Evolutionary conservation across 1,140 invertebrate genomes (phyloP), one percentile per base, ranked within the genome.

Genomic region (Drosophila nannoptera): DNA sequence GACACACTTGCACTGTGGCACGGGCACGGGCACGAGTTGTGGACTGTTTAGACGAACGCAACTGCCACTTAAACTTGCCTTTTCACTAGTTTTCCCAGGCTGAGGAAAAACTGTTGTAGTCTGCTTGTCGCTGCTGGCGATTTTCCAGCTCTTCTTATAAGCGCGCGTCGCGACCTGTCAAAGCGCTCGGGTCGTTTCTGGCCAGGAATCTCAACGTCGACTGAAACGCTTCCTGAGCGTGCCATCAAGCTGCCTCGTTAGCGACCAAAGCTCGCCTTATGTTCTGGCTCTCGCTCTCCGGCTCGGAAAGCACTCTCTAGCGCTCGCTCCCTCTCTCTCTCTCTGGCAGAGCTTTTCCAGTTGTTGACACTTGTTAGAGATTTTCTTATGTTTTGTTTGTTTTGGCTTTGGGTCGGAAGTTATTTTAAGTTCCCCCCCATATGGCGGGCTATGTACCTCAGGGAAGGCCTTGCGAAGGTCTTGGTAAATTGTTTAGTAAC

Each of bases 291-390:
- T n/a, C n/a, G n/a, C 29, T 58, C 61, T 11, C 16, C n/a, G n/a
- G n/a, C n/a, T n/a, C n/a, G n/a, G 33, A 73, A 83, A 83, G 75
- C 78, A 54, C 75, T 56, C 73, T 83, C 75, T 66, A 42, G 40
- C 61, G 42, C 49, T 63, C 59, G 11, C 46, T 12, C 35, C 14
- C 54, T 49, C 49, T 48, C 52, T 59, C 46, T 42, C 46, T 14
- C 33, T 46, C 36, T 9, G n/a, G n/a, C n/a, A n/a, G n/a, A n/a
- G n/a, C n/a, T n/a, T 50, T 2, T 6, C 53, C 22, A 43, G 72
- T 43, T 84, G 78, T 80, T 84, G 83, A 83, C 80, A 83, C 80
- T 83, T 83, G 80, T 83, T 83, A 84, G 69, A 77, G 74, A 80
- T 76, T 83, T 83, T 68, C 63, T 73, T 82, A 48, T 60, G 12